A percentile compares a stretch with the other conserved stretches of the same genome.
Evolutionary conservation across 1,140 invertebrate genomes (phyloP).

Genomic region (Mesaphorura yosii): DNA sequence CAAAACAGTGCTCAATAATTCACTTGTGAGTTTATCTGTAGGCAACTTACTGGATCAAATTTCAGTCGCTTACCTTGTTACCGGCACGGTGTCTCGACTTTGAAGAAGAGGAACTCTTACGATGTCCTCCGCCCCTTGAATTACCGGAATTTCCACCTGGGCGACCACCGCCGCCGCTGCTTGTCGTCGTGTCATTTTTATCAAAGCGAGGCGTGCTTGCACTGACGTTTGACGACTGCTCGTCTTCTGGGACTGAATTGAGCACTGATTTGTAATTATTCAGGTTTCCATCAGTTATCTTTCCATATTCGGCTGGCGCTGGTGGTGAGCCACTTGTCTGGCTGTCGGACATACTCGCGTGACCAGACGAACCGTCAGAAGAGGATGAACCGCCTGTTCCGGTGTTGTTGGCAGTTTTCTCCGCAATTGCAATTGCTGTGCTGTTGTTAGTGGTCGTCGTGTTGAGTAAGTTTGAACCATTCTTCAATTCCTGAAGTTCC

Average conservation of each 20-base stretch:
- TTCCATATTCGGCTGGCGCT: slow-evolving; percentile 25
- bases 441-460: neutral
- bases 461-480: slow-evolving; percentile 31
- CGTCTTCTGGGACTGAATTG: slow-evolving; percentile 55
- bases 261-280: slow-evolving; percentile 45
- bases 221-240: slow-evolving; percentile 35
- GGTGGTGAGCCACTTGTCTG: slow-evolving; percentile 29
- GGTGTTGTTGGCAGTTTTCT: slow-evolving; percentile 11
- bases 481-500: slow-evolving; percentile 51
- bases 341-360: slow-evolving; percentile 29
- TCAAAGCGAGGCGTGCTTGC: neutral
- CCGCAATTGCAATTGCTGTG: slow-evolving; percentile 1
- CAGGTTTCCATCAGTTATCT: slow-evolving; percentile 30
- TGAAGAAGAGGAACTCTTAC: slow-evolving; percentile 11
- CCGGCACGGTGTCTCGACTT: slow-evolving; percentile 21
- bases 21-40: too few relatives aligned
- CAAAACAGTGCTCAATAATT: too few relatives aligned
- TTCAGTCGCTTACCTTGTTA: slow-evolving; percentile 23
- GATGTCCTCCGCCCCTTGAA: neutral
- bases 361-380: slow-evolving; percentile 28
- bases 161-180: too few relatives aligned
- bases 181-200: too few relatives aligned
- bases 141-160: slow-evolving; percentile 17
- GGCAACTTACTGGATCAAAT: too few relatives aligned
- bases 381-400: slow-evolving; percentile 28